These are phyloP conservation scores for Teleopsis dalmanni DNA, from an alignment of 1,140 invertebrate genomes.

Conservation along the genomic window DNA sequence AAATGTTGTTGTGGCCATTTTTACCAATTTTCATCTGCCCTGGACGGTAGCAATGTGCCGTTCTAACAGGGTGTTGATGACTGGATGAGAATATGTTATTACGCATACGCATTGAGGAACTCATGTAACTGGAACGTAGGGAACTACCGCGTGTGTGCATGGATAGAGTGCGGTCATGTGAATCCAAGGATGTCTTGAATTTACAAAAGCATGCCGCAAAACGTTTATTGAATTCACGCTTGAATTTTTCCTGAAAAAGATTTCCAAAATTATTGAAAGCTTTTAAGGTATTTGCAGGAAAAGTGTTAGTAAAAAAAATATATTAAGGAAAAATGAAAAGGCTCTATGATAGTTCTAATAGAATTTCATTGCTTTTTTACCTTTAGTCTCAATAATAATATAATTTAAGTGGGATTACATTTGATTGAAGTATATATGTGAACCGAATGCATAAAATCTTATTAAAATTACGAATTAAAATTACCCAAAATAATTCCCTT, in stretches of 20 bases:
- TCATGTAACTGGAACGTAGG: slow-evolving; percentile 35
- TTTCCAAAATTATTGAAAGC: not conserved
- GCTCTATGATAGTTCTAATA: no score
- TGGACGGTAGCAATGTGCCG: not conserved
- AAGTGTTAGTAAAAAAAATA: no score
- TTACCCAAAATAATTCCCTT: no score
- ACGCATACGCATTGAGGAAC: slow-evolving; percentile 37
- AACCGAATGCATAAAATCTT: no score
- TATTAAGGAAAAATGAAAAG: no score
- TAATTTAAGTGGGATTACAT: no score
- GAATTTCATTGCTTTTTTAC: no score
- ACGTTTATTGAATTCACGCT: slow-evolving; percentile 59
- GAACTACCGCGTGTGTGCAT: slow-evolving; percentile 41
- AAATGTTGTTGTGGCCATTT: slow-evolving; percentile 5
- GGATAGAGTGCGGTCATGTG: slow-evolving; percentile 34
- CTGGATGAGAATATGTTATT: slow-evolving; percentile 25
- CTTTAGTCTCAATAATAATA: no score
- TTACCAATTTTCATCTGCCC: slow-evolving; percentile 5
- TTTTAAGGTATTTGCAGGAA: no score
- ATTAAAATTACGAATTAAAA: no score
- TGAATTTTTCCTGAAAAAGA: slow-evolving; percentile 57
- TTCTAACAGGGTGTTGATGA: not conserved
- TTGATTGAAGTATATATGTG: no score
- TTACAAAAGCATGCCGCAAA: slow-evolving; percentile 47
- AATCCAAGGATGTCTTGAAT: slow-evolving; percentile 28